Evolutionary conservation across 1,140 invertebrate genomes (phyloP), one percentile per base, ranked within the genome.

Genomic region (Drosophila parvula): DNA sequence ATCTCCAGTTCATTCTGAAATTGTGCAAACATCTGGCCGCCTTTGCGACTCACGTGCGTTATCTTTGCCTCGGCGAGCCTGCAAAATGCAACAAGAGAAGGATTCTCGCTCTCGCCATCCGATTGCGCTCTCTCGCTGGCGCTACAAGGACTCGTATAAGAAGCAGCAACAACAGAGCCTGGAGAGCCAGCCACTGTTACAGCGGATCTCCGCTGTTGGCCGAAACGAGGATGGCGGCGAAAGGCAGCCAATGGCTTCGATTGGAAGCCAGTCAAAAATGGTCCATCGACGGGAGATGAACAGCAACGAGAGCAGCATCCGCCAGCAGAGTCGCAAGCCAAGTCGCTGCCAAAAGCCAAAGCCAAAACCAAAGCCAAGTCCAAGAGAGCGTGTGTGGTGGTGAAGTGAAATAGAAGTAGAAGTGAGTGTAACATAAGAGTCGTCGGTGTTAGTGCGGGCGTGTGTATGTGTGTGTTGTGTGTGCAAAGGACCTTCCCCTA

Each of bases 261-360:
- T 82, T 79, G 65, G 78, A 84, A 84, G 74, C 67, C 84, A 89
- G 84, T 89, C 85, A 89, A 84, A 89, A 89, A 89, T 89, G 84
- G 84, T 89, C 84, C 85, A 90, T 81, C 84, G 84, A 79, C 85
- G 81, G 70, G 84, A 81, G 81, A 89, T 89, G 84, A 89, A 83
- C 84, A 78, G 78, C 70, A 83, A 70, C 77, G 68, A 74, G 65
- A 63, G 57, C 70, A 68, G 61, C 74, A 88, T 56, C 65, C 56
- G 71, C 45, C 51, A 71, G 36, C 69, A 43, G 45, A 75, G 34
- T 57, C 61, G 41, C 50, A 75, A 65, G 61, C 56, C 56, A 61
- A 43, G 8, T 57, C 45, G 70, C 56, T 75, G 70, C 56, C 70
- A 73, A 61, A 61, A 61, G 68, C 70, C 70, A 74, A 59, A 71